Evolutionary conservation across 2,888 invertebrate genomes (phyloP).

Genomic region (Drosophila mettleri): DNA sequence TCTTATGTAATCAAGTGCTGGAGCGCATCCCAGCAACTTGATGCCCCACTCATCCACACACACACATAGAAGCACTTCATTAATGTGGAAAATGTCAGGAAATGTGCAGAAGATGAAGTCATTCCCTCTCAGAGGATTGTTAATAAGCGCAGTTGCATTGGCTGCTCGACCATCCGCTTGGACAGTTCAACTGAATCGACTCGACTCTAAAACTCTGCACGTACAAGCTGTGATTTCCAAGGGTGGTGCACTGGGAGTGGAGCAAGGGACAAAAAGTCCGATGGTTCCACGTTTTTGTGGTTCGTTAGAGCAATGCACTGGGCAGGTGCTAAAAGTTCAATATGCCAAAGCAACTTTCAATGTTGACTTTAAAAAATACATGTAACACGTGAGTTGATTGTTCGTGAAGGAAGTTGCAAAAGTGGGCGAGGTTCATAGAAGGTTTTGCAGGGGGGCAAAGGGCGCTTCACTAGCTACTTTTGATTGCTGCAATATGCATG

Average conservation of each 20-base stretch:
- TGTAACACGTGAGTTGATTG: constrained; percentile 32
- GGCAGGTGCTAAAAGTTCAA: constrained; percentile 69
- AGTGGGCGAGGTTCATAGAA: too few relatives aligned
- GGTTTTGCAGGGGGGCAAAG: too few relatives aligned
- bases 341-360: constrained; percentile 55
- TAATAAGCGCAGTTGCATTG: constrained; percentile 70
- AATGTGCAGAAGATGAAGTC: constrained; percentile 40
- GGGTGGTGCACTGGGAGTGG: background rate
- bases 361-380: constrained; percentile 67
- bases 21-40: constrained; percentile 35
- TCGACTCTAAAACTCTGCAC: constrained; percentile 49
- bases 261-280: background rate
- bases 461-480: background rate
- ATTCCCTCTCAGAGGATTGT: constrained; percentile 66
- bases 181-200: constrained; percentile 37
- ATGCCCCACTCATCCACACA: background rate
- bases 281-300: constrained; percentile 58
- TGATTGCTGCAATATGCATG: constrained; percentile 47
- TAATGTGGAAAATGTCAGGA: constrained; percentile 61
- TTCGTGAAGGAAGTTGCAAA: background rate
- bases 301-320: constrained; percentile 62
- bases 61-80: constrained; percentile 70
- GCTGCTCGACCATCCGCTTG: constrained; percentile 28
- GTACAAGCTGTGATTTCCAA: constrained; percentile 67
- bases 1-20: constrained; percentile 74